Base-by-base conservation (phyloP, 2,888 invertebrate genomes). In the Cyrtodaria siliqua region DNA sequence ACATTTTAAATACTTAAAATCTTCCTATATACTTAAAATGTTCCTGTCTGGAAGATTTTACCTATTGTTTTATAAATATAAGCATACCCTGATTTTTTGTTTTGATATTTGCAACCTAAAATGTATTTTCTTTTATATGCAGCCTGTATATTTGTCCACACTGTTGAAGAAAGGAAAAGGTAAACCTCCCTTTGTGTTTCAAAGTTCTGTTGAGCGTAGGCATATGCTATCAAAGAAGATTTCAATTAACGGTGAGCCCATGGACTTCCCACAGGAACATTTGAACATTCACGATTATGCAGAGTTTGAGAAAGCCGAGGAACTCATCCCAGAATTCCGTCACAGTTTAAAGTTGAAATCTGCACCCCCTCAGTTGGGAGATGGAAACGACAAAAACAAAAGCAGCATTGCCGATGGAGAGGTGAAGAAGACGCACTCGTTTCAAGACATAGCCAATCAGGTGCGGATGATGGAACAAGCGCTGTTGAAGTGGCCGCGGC, bases 211-310 rank as follows among this genome's bases (percentile, higher is more conserved):
- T 60, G 76, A 79, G 64, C 84, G 81, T 60, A 74, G 69, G 55
- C 66, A 68, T 47, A 75, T 40, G 59, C 69, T 84, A 38, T 50
- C 64, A 33, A 82, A 85, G 67, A 86, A 87, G 59, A 86, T 92
- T 62, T 92, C 92, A 60, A 91, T 92, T 40, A 92, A 92, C 72
- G 92, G 92, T 27, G 91, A 92, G 73, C 74, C 87, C 59, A 64
- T 91, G 47, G 85, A 87, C 9, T 79, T 77, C 33, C 33, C 76
- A 26, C 69, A 85, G 56, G 82, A 84, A n/a, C 69, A 86, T 24
- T 75, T 92, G 47, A 90, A 91, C 77, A 92, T 92, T 75, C 92
- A 92, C 79, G 91, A 92, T 78, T 91, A 83, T 85, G 90, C 92
- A 55, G 78, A 77, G 12, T 92, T 92, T 86, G 91, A 91, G 73